A percentile compares a stretch with the other conserved stretches of the same genome.
Evolutionary conservation across 2,113 vertebrate species (phyloP).

Genomic region (Semnornis frantzii): DNA sequence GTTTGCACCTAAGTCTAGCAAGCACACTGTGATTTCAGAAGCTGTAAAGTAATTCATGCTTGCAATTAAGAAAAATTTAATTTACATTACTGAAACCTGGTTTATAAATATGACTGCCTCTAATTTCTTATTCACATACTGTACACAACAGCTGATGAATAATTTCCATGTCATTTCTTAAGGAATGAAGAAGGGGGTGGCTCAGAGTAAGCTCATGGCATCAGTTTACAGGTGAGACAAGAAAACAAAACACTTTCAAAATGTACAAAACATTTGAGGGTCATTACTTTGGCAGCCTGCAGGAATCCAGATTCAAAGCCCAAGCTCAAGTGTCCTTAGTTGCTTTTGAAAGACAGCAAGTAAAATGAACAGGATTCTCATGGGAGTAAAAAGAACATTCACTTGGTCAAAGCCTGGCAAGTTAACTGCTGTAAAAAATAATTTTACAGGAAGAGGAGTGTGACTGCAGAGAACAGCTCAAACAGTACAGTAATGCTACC

Average conservation of each 20-base stretch:
- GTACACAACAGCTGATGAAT: neutral
- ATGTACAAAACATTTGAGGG: neutral
- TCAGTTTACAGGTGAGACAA: neutral
- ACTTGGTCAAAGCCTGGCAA: neutral
- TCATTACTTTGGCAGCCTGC: neutral
- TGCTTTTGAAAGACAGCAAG: neutral
- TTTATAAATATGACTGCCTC: constrained; percentile 9
- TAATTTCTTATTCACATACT: neutral
- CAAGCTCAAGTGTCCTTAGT: neutral
- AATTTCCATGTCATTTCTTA: neutral
- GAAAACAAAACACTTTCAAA: neutral
- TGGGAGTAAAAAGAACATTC: neutral
- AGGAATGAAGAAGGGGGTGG: neutral
- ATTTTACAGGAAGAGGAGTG: neutral
- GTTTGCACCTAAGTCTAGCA: neutral
- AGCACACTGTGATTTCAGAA: neutral
- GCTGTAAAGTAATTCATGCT: neutral
- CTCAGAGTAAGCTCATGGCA: neutral
- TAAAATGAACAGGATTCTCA: neutral
- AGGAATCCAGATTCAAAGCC: neutral
- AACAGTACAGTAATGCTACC: neutral
- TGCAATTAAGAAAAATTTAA: neutral
- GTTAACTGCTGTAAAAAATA: neutral
- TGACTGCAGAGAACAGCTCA: neutral
- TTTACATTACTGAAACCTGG: neutral